Evolutionary conservation across 2,888 invertebrate genomes (phyloP).

Genomic region (Hanleya hanleyi): DNA sequence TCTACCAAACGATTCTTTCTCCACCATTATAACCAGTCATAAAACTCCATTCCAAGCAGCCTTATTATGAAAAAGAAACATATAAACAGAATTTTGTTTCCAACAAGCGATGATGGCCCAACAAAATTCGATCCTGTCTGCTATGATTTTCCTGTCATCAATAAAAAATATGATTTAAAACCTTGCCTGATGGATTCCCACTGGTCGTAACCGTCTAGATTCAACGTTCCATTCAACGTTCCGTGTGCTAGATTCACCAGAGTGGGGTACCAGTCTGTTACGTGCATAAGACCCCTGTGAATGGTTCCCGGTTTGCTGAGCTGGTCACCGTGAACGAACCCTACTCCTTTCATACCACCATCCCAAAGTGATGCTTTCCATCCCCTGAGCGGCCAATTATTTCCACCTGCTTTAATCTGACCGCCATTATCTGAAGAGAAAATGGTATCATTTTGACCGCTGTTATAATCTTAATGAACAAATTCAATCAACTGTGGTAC

Average conservation of each 20-base stretch:
- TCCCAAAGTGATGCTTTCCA: constrained; percentile 71
- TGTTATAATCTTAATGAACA: no score
- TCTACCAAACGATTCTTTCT: no score
- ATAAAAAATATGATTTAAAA: neutral
- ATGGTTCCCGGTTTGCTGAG: constrained; percentile 11
- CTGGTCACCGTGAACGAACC: constrained; percentile 43
- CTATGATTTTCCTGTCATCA: no score
- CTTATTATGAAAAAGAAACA: no score
- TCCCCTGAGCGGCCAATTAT: constrained; percentile 70
- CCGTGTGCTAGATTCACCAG: constrained; percentile 52
- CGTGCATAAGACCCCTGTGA: constrained; percentile 47
- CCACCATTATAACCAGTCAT: no score
- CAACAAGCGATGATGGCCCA: no score
- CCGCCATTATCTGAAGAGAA: constrained; percentile 74
- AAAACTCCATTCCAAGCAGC: no score
- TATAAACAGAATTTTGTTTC: no score
- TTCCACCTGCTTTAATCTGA: constrained; percentile 65
- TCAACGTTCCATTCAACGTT: constrained; percentile 36
- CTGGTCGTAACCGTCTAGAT: constrained; percentile 53
- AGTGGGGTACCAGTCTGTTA: constrained; percentile 62
- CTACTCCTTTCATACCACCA: constrained; percentile 64
- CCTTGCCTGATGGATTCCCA: constrained; percentile 51
- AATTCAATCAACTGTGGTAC: no score
- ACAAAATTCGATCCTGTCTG: no score
- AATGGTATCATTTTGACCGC: no score